Percentiles rank a stretch among this genome's conserved stretches.
Conservation (phyloP, 2,797 vertebrate genomes). For the Microctenopoma steveboyesi region DNA sequence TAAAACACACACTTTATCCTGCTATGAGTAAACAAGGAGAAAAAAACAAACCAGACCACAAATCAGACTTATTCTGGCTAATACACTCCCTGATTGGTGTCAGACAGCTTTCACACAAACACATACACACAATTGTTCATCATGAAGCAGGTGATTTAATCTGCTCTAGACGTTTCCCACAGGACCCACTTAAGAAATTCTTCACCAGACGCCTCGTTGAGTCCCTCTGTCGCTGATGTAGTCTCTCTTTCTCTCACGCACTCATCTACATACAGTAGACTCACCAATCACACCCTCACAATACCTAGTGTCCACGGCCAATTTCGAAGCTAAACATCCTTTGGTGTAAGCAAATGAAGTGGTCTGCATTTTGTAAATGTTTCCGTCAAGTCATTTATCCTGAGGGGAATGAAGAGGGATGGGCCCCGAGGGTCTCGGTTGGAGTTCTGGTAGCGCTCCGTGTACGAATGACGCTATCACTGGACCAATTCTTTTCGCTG, state of each 20-base stretch:
- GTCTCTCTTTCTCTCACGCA: conserved; percentile 13
- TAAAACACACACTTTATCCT: conserved; percentile 17
- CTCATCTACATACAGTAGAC: conserved; percentile 14
- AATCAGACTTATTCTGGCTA: conserved; percentile 12
- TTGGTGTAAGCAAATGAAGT: conserved; percentile 63
- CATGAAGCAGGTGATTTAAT: conserved; percentile 73
- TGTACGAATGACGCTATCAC: conserved; percentile 21
- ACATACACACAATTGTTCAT: conserved; percentile 17
- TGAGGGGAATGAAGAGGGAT: conserved; percentile 59
- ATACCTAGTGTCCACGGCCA: conserved; percentile 59
- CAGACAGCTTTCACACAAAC: conserved; percentile 12
- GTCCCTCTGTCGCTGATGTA: conserved; percentile 20
- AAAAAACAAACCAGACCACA: background rate
- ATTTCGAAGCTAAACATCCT: conserved; percentile 78
- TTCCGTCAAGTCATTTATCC: conserved; percentile 63
- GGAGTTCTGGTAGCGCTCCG: conserved; percentile 22
- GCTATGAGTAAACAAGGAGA: background rate
- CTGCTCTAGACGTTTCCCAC: conserved; percentile 67
- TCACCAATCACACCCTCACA: conserved; percentile 53
- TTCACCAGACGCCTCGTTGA: conserved; percentile 51
- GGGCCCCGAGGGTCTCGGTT: conserved; percentile 41
- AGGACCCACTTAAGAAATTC: conserved; percentile 72
- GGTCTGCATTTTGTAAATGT: conserved; percentile 33
- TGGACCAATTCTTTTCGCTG: conserved; percentile 56
- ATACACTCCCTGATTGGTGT: background rate